Conservation (phyloP, 2,797 vertebrate genomes). For the Eurystomus glaucurus region DNA sequence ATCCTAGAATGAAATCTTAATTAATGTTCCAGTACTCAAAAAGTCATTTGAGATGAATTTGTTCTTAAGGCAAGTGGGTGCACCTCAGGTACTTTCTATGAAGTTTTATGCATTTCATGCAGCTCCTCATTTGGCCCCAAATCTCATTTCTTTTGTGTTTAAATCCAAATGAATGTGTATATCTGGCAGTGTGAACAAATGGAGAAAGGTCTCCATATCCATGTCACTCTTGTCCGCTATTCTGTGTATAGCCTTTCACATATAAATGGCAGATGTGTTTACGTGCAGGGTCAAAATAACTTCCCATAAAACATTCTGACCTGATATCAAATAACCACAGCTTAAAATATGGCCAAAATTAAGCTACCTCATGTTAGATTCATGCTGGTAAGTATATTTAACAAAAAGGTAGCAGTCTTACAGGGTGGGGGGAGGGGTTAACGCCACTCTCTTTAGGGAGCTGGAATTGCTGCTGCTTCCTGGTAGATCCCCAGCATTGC, state of each 20-base stretch:
- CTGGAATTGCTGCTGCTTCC: not conserved
- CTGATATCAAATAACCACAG: not conserved
- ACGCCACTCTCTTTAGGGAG: not conserved
- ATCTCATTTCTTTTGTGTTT: not conserved
- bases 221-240: not conserved
- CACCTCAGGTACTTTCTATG: not conserved
- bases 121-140: not conserved
- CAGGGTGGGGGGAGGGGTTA: not conserved
- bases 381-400: not conserved
- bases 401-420: not conserved
- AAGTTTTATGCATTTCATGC: not conserved
- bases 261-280: not conserved
- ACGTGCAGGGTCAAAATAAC: not conserved
- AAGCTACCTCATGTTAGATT: not conserved
- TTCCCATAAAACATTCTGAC: not conserved
- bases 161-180: not conserved
- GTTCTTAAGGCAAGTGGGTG: not conserved
- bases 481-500: slow-evolving; percentile 13
- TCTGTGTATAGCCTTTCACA: not conserved
- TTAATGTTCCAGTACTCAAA: not conserved
- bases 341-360: not conserved
- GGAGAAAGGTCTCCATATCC: not conserved
- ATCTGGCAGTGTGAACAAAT: not conserved
- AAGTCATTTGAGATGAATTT: not conserved
- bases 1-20: slow-evolving; percentile 17